phyloP scores from a whole-genome alignment of 2,888 invertebrate species.

The Schizaphis graminum region DNA sequence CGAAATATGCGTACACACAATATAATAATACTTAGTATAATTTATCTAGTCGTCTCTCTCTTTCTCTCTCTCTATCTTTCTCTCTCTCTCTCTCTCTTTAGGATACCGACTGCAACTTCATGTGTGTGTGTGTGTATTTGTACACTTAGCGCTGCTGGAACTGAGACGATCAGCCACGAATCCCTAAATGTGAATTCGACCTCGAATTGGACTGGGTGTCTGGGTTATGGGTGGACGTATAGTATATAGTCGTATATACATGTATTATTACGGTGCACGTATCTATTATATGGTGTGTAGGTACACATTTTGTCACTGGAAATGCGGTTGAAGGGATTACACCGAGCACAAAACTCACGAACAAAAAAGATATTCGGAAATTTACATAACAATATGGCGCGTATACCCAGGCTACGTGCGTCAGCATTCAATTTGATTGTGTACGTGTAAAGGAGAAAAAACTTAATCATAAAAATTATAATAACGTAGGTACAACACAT shows the following conservation, averaged over 20 bases:
- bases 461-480: slow-evolving; percentile 46
- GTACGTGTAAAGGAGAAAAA: slow-evolving; percentile 4
- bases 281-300: neutral
- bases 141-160: neutral
- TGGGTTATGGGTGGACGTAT: neutral
- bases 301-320: neutral
- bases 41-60: neutral
- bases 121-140: neutral
- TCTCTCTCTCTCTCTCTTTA: neutral
- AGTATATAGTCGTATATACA: neutral
- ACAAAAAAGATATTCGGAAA: slow-evolving; percentile 7
- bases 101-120: neutral
- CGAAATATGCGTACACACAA: neutral
- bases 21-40: neutral
- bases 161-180: neutral
- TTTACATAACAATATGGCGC: slow-evolving; percentile 58
- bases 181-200: slow-evolving; percentile 8
- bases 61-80: neutral
- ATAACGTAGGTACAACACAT: neutral
- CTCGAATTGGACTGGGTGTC: neutral
- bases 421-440: slow-evolving; percentile 34
- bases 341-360: neutral
- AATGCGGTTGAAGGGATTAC: slow-evolving; percentile 39
- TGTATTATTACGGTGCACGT: neutral
- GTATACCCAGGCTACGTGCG: neutral